These are phyloP conservation scores for Oxyruncus cristatus DNA, from an alignment of 2,113 vertebrate genomes.

Conservation along the genomic window DNA sequence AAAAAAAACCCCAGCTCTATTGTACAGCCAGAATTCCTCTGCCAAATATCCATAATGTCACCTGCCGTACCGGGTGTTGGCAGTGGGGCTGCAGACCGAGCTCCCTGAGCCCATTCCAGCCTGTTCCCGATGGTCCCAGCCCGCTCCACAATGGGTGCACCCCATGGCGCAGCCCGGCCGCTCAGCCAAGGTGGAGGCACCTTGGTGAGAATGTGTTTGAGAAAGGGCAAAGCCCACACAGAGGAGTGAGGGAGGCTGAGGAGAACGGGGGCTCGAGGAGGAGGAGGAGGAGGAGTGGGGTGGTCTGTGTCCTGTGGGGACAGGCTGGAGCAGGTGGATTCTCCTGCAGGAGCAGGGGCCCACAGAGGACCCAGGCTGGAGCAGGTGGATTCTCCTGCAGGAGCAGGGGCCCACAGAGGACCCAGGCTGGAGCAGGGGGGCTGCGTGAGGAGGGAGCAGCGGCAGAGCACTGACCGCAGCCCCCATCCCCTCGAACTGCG, in stretches of 20 bases:
- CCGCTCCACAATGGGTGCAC: accelerated
- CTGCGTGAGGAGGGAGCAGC: accelerated
- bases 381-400: not conserved
- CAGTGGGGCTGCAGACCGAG: not conserved
- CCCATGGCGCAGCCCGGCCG: not conserved
- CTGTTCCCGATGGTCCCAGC: accelerated
- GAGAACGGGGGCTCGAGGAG: accelerated
- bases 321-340: not conserved
- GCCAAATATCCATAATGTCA: not conserved
- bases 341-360: not conserved
- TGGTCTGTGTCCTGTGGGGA: not conserved
- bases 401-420: accelerated
- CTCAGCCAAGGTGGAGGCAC: accelerated
- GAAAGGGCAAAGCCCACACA: not conserved
- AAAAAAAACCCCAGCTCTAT: not conserved
- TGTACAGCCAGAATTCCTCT: not conserved
- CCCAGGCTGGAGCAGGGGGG: not conserved
- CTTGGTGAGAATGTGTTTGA: accelerated
- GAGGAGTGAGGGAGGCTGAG: not conserved
- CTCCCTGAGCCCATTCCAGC: not conserved
- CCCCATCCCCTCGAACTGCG: accelerated
- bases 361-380: accelerated
- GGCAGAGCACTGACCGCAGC: accelerated
- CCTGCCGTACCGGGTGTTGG: accelerated
- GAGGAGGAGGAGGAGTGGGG: not conserved